Evolutionary conservation across 2,113 vertebrate species (phyloP), one percentile per base, ranked within the genome.

Genomic region (Onychostoma macrolepis): DNA sequence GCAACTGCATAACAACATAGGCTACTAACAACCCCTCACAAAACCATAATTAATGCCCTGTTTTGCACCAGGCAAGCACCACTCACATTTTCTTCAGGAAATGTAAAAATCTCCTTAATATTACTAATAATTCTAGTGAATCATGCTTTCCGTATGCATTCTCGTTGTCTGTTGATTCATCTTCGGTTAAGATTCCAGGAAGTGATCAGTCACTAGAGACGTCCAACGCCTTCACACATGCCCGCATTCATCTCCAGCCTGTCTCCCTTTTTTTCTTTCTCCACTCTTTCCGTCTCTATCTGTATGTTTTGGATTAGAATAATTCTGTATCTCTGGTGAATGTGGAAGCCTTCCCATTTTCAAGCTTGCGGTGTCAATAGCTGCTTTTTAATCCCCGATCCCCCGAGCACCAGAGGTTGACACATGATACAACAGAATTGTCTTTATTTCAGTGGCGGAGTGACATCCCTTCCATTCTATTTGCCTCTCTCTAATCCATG

Each of bases 381-480:
- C 85, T 78, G 83, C 45, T 21, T 58, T 58, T 72, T 87, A 91
- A 87, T 90, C 87, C 72, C 83, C 85, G 87, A 84, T 89, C 83
- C 61, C 75, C 85, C 1, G 53, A 79, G 86, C 80, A 84, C 69
- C 28, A 53, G 83, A 63, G 69, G 80, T 65, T 86, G 88, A 87
- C 84, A 83, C 38, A 45, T 79, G 69, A n/a, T 86, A 88, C 88
- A 84, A 83, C n/a, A 63, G 33, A 83, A 83, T 67, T 67, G 86
- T 87, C 88, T 90, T 89, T 87, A 83, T 90, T 89, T 86, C 85
- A 86, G 86, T 43, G n/a, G 15, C 2, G 11, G 81, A 83, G 63
- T 38, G 83, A 74, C 82, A 84, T 58, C 48, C 48, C 86, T 67
- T 82, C 75, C 58, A 84, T 74, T 86, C 80, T 85, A 58, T 82